These are phyloP conservation scores for Schizopygopsis malacanthus DNA, from an alignment of 2,797 vertebrate species.

Conservation along the genomic window DNA sequence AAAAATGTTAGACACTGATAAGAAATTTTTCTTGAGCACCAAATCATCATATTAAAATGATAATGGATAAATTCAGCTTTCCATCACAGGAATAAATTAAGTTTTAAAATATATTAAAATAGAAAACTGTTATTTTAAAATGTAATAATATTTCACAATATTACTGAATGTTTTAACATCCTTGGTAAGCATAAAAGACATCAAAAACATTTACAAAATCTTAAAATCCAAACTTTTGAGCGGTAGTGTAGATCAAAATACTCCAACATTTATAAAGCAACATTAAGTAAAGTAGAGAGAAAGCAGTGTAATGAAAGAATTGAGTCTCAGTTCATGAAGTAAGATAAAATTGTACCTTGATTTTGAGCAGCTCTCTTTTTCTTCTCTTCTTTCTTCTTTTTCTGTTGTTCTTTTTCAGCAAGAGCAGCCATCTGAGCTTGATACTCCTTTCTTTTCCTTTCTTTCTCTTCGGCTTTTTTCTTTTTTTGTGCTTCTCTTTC, in stretches of 20 bases:
- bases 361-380: constrained; percentile 78
- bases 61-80: not conserved
- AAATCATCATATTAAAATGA: not conserved
- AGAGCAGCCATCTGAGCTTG: constrained; percentile 85
- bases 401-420: constrained; percentile 80
- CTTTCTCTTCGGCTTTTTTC: constrained; percentile 96
- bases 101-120: not conserved
- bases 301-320: not conserved
- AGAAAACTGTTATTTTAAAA: not conserved
- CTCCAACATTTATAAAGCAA: not conserved
- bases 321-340: not conserved
- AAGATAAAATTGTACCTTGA: constrained; percentile 38
- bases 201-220: not conserved
- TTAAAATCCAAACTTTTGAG: not conserved
- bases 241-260: not conserved
- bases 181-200: not conserved
- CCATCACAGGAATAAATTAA: not conserved
- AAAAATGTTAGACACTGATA: not conserved
- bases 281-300: not conserved
- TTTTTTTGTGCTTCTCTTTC: constrained; percentile 88
- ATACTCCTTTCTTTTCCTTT: constrained; percentile 90
- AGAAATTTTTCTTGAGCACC: not conserved
- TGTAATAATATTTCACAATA: not conserved
- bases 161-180: not conserved
- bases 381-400: constrained; percentile 86